Evolutionary conservation across 2,797 vertebrate species (phyloP).

Genomic region (Macropodus opercularis): DNA sequence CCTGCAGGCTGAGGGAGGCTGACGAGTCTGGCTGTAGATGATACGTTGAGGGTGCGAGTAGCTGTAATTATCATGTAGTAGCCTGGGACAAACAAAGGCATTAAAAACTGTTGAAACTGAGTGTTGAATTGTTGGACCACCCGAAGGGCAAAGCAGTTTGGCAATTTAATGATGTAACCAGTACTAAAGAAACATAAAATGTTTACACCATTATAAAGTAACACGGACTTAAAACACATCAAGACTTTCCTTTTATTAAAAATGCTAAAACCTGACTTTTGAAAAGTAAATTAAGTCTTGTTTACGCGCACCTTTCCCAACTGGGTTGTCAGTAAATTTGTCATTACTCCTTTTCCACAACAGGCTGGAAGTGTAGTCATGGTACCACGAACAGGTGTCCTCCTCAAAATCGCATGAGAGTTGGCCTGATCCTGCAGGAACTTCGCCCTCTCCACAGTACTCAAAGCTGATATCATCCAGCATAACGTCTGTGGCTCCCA

Average conservation of each 20-base stretch:
- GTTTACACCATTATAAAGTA: no score
- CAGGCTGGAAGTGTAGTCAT: conserved; percentile 64
- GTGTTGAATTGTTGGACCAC: no score
- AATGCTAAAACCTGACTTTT: no score
- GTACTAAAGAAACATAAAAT: no score
- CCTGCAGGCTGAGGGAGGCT: conserved; percentile 68
- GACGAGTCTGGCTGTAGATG: conserved; percentile 72
- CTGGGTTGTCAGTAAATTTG: not conserved
- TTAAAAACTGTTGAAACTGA: no score
- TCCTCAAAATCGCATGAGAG: conserved; percentile 82
- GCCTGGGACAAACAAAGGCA: conserved; percentile 54
- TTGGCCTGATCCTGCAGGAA: conserved; percentile 69
- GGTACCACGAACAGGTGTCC: conserved; percentile 79
- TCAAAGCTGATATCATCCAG: conserved; percentile 79
- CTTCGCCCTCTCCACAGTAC: conserved; percentile 70
- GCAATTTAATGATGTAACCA: no score
- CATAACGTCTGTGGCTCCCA: conserved; percentile 47
- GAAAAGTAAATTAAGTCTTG: not conserved
- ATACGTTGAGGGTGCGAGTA: not conserved
- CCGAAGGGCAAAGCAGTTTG: no score
- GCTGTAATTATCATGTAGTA: conserved; percentile 71
- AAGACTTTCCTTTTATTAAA: no score
- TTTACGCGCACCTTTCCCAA: conserved; percentile 59
- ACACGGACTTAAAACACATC: no score
- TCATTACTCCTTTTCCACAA: conserved; percentile 60